Percentiles rank a stretch among this genome's conserved stretches.
These are phyloP conservation scores for Lymantria dispar DNA, from an alignment of 2,888 invertebrate genomes.

Conservation along the genomic window DNA sequence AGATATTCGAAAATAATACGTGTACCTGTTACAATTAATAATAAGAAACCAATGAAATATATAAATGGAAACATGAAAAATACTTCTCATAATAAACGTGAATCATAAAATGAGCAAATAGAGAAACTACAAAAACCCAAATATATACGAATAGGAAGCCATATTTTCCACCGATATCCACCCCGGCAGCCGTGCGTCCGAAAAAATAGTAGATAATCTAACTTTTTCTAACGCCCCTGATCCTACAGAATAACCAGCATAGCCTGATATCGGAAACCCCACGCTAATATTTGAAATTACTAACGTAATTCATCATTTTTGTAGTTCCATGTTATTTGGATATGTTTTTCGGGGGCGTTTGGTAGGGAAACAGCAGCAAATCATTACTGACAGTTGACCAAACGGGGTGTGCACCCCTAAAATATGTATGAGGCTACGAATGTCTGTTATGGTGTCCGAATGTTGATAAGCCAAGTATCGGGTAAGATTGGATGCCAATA, in stretches of 20 bases:
- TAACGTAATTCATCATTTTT: neutral
- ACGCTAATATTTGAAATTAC: neutral
- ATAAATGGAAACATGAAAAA: neutral
- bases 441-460: constrained; percentile 82
- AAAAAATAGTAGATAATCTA: constrained; percentile 80
- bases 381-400: constrained; percentile 83
- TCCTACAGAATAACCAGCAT: constrained; percentile 43
- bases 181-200: constrained; percentile 72
- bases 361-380: constrained; percentile 74
- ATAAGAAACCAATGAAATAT: constrained; percentile 1
- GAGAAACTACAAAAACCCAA: constrained; percentile 51
- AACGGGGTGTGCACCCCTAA: constrained; percentile 75
- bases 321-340: constrained; percentile 41
- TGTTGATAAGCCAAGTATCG: constrained; percentile 80
- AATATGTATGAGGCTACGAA: constrained; percentile 80
- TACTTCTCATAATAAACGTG: constrained; percentile 3
- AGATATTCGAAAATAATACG: constrained; percentile 11
- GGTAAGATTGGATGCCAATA: constrained; percentile 70
- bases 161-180: constrained; percentile 76
- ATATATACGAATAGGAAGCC: constrained; percentile 77
- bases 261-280: constrained; percentile 17
- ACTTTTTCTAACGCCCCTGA: constrained; percentile 77
- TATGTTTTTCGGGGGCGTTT: constrained; percentile 61
- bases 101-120: constrained; percentile 37
- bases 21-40: neutral